Evolutionary conservation across 2,797 vertebrate genomes (phyloP), one percentile per base, ranked within the genome.

Genomic region (Xenops minutus): DNA sequence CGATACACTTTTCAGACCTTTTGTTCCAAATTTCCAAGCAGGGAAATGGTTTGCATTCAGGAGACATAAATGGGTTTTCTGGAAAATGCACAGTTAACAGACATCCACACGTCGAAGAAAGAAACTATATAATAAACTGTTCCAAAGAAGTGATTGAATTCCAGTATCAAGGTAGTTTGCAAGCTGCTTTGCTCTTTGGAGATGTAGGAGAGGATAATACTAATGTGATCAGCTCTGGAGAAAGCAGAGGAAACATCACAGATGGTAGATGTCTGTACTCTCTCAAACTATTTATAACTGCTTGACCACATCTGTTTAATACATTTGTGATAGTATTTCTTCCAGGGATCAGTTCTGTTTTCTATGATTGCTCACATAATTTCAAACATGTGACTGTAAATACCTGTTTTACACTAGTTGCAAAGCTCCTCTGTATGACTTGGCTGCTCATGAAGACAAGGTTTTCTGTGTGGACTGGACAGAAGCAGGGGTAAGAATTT

Each of bases 401-500:
- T 82, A 52, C 88, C 32, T 96, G 19, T 88, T 83, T 90, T 63
- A 95, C 86, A 95, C 39, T 92, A 99, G 99, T 96, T 99, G 98
- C 97, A 99, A 99, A 97, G 98, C 99, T 84, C 99, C 99, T 76
- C 98, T 99, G 22, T 99, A 99, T 82, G 99, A 99, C 93, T 90
- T 99, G 95, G 99, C 99, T 20, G 99, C 99, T 89, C 99, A 99
- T 3, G 99, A 99, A 97, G 99, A 99, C 97, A 99, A 99, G 97
- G 99, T 99, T 88, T 98, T 99, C 49, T 99, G 99, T 94, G 99
- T 99, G 91, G 99, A 99, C 96, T 99, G 99, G 99, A 99, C 99
- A 94, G 99, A 99, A 95, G 98, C 97, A 20, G 99, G 99, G 98
- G 99, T 99, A 98, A 98, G 98, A 94, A 86, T 51, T 59, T 82